Base-by-base conservation (phyloP, 2,113 vertebrate genomes). In the Nibea coibor region DNA sequence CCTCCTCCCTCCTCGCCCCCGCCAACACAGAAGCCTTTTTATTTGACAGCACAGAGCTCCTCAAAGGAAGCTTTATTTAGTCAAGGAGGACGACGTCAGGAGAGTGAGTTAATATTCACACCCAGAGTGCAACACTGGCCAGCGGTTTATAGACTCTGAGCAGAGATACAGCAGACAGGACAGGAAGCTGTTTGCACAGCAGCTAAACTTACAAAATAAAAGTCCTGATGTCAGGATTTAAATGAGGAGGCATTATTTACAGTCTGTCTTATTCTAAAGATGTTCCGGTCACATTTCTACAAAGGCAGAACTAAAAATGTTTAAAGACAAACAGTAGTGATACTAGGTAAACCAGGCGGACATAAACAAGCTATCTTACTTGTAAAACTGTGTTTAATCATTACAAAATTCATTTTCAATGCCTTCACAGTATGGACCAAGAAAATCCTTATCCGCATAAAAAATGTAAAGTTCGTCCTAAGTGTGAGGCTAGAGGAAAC, bases 41-140 rank as follows among this genome's bases (percentile, higher is more conserved):
- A 86, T 84, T 51, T 56, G 66, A 79, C 75, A 16, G 19, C 17
- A 6, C 39, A 42, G 67, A 48, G 65, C 65, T 85, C 64, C 16
- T 89, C 74, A 86, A 88, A 84, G 68, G 79, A 81, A 51, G 51
- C 87, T 87, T 88, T 90, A 82, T 90, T 80, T 57, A 68, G 77
- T 24, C 3, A 19, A 82, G 84, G 72, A 79, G 72, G 84, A 67
- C 31, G 47, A 45, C 22, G 65, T 66, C 69, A 65, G 54, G 56
- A 61, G 66, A 73, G 88, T 5, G 69, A 89, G 75, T 80, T 80
- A 65, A 85, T 72, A 63, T 81, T 91, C 85, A 81, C 81, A 86
- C 66, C 61, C 58, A 10, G 67, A 42, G 68, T 14, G 66, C 39
- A 73, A 56, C 67, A 6, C 26, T 4, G 12, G n/a, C 45, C 16